These are phyloP conservation scores for Aegypius monachus DNA, from an alignment of 2,113 vertebrate species.

Conservation along the genomic window DNA sequence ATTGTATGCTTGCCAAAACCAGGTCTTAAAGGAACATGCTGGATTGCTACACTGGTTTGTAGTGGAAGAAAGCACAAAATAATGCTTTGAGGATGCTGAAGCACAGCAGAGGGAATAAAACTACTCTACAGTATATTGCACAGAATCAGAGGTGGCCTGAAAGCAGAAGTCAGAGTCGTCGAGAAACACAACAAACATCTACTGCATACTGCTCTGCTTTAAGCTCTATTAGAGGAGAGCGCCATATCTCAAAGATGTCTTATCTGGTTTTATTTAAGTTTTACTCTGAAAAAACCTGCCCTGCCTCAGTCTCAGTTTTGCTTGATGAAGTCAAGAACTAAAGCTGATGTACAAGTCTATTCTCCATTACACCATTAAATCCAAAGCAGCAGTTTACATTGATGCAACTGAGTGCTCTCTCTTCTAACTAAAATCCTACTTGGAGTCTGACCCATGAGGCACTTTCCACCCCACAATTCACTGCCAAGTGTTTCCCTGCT, in stretches of 20 bases:
- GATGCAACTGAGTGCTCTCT: not conserved
- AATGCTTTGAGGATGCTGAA: constrained; percentile 37
- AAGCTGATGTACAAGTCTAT: not conserved
- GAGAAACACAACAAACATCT: not conserved
- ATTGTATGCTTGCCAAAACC: not conserved
- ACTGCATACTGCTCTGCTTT: constrained; percentile 2
- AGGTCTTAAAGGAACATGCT: constrained; percentile 27
- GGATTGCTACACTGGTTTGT: not conserved
- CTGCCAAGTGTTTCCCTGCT: not conserved
- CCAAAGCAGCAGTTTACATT: not conserved
- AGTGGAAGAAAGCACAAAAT: constrained; percentile 18
- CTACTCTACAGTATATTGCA: not conserved
- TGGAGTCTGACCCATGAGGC: not conserved
- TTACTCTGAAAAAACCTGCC: not conserved
- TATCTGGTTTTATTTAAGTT: not conserved
- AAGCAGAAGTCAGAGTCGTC: constrained; percentile 22
- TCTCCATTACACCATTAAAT: not conserved
- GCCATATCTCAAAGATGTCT: not conserved
- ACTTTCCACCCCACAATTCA: not conserved
- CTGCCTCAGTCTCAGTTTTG: not conserved
- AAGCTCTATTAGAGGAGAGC: not conserved
- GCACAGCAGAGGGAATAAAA: not conserved
- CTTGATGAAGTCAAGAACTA: not conserved
- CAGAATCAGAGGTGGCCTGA: not conserved
- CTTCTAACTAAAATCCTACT: not conserved